A percentile compares a stretch with the other conserved stretches of the same genome.
Conservation (phyloP, 2,113 vertebrate genomes). For the Notechis scutatus region DNA sequence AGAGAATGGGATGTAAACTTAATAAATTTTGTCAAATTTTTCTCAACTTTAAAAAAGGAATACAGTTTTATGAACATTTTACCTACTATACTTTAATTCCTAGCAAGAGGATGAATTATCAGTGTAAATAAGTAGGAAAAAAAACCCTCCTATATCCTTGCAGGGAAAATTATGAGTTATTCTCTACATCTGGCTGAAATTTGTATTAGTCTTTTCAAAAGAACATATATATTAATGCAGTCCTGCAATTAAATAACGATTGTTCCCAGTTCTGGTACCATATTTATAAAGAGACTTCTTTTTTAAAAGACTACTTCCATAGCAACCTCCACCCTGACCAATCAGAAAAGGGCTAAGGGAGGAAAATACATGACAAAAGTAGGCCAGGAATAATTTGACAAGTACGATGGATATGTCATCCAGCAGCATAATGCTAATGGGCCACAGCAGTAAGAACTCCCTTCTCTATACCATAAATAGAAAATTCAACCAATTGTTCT, state of each 20-base stretch:
- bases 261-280: constrained; percentile 16
- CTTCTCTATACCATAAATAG: background rate
- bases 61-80: background rate
- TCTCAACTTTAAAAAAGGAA: background rate
- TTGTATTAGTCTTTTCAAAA: constrained; percentile 33
- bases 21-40: background rate
- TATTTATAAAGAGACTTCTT: constrained; percentile 38
- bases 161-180: constrained; percentile 19
- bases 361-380: constrained; percentile 14
- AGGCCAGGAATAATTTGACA: constrained; percentile 21
- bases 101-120: background rate
- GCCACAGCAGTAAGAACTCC: background rate
- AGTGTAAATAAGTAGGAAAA: background rate
- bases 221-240: constrained; percentile 11
- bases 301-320: constrained; percentile 27
- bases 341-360: constrained; percentile 3
- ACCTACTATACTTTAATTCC: background rate
- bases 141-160: background rate
- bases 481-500: background rate
- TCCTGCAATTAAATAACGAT: constrained; percentile 37
- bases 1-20: background rate
- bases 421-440: constrained; percentile 32
- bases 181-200: background rate
- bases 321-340: constrained; percentile 33
- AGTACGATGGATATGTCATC: constrained; percentile 26